Base-by-base conservation (phyloP, 2,797 vertebrate species). In the Morus bassanus region DNA sequence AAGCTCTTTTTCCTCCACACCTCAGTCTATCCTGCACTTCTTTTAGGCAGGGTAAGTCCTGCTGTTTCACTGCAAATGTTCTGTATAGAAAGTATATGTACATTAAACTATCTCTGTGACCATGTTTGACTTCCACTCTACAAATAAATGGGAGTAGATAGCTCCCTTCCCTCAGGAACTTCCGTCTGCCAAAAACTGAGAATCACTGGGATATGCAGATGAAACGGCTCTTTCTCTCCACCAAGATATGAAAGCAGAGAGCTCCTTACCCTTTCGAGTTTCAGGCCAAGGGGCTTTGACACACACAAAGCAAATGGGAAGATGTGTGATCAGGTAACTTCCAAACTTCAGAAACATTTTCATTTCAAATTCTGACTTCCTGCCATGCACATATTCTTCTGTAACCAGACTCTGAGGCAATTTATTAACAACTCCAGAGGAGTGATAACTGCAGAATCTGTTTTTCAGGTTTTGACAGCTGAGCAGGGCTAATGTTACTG, bases 291-390 rank as follows among this genome's bases (percentile, higher is more conserved):
- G 76, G 89, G 43, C 48, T 85, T 19, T 0, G 2, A 33, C 59
- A 56, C 70, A 54, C 65, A 15, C 54, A 41, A 73, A 92, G 91
- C 50, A 81, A 64, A 77, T 0, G 11, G 78, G 63, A 89, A 89
- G 79, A 59, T 46, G 56, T 89, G 70, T 50, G 88, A 84, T 85
- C 39, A 82, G 94, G 81, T 28, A 72, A 89, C 91, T 89, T 65
- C 73, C 67, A 80, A 92, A 80, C 89, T 75, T 89, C 89, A 91
- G 75, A 91, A 64, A 92, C 57, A 60, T 89, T 86, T 78, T 88
- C 90, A 61, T 96, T 93, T 81, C 54, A 91, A n/a, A 45, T 92
- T 89, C 67, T 91, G 94, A 69, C 78, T 95, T 95, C 91, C 79
- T 93, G 69, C 80, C 96, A 90, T 14, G 48, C 83, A 95, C 35